Evolutionary conservation across 1,140 invertebrate species (phyloP).

Genomic region (Brachionus manjavacas): DNA sequence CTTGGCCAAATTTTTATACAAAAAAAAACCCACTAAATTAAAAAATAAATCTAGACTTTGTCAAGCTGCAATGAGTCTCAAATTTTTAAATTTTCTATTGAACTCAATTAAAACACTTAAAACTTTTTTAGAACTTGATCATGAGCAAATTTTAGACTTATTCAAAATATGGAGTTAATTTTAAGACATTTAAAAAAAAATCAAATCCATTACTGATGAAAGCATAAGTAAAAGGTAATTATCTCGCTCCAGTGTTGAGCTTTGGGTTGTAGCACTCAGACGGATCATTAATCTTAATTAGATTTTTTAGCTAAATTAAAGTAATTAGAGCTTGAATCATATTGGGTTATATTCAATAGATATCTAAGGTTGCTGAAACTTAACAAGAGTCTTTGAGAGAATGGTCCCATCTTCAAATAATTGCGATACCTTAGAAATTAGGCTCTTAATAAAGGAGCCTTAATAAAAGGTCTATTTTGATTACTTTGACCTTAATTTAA

Average conservation of each 20-base stretch:
- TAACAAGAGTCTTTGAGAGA: neutral
- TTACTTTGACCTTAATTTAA: neutral
- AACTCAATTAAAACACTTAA: neutral
- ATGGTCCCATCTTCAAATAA: neutral
- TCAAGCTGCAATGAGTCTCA: neutral
- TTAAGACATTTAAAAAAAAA: neutral
- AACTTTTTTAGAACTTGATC: neutral
- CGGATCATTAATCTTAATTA: neutral
- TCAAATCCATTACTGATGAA: neutral
- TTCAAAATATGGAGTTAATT: neutral
- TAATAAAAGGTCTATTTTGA: neutral
- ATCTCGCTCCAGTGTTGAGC: neutral
- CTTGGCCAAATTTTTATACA: neutral
- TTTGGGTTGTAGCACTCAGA: neutral
- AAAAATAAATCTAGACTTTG: neutral
- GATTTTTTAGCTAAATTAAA: neutral
- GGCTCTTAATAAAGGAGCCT: neutral
- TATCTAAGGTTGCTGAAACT: neutral
- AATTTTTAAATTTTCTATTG: neutral
- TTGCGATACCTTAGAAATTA: neutral
- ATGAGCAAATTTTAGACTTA: neutral
- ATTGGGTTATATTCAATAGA: neutral
- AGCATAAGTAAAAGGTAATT: neutral
- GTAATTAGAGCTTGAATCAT: neutral
- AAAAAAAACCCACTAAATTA: neutral